These are phyloP conservation scores for Druon quercuslanigerum DNA, from an alignment of 1,140 invertebrate genomes.

Conservation along the genomic window DNA sequence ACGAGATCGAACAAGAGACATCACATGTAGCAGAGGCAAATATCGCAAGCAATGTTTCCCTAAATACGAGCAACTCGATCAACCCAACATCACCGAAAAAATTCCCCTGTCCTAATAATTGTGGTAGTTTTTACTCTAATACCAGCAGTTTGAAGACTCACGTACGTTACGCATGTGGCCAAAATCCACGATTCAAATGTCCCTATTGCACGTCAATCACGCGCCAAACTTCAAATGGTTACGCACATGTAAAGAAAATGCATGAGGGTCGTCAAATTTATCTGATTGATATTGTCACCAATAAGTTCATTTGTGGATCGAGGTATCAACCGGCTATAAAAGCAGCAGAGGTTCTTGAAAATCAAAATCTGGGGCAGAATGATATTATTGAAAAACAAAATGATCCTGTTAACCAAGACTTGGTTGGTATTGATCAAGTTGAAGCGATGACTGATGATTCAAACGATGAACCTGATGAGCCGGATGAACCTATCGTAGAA, in stretches of 20 bases:
- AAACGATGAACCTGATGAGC: slow-evolving; percentile 12
- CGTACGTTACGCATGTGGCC: slow-evolving; percentile 70
- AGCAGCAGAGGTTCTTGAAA: neutral
- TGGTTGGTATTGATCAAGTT: neutral
- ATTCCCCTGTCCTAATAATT: slow-evolving; percentile 1
- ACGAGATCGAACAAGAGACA: neutral
- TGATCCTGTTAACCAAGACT: neutral
- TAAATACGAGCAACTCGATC: neutral
- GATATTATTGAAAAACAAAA: neutral
- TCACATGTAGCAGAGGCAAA: neutral
- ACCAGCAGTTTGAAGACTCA: slow-evolving; percentile 62
- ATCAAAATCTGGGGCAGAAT: neutral
- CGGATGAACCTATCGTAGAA: neutral
- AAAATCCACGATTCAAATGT: slow-evolving; percentile 67
- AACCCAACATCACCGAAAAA: neutral
- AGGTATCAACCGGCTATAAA: neutral
- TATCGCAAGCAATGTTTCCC: neutral
- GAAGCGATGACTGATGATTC: neutral
- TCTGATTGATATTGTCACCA: slow-evolving; percentile 32
- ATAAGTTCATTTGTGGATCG: neutral
- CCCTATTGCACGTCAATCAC: slow-evolving; percentile 59
- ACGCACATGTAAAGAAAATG: slow-evolving; percentile 36
- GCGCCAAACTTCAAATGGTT: slow-evolving; percentile 35
- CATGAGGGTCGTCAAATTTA: slow-evolving; percentile 33
- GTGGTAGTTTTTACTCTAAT: neutral